A percentile compares a stretch with the other conserved stretches of the same genome.
Conservation (phyloP, 2,113 vertebrate species). For the Cromileptes altivelis region DNA sequence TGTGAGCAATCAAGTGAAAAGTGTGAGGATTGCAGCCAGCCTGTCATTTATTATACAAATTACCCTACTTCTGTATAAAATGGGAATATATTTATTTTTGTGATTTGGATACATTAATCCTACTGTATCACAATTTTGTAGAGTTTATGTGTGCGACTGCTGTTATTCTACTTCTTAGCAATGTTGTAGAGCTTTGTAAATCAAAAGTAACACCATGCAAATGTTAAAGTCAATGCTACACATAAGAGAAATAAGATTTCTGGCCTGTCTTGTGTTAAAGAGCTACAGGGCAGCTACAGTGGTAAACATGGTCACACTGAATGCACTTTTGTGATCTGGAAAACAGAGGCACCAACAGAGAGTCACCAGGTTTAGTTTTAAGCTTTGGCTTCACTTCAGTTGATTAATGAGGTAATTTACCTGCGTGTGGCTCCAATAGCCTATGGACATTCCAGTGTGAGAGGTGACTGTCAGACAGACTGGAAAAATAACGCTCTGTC, state of each 20-base stretch:
- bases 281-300: background rate
- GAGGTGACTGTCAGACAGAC: background rate
- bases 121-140: too few relatives aligned
- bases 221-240: background rate
- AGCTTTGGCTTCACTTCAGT: conserved; percentile 3
- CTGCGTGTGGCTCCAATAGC: conserved; percentile 9
- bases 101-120: background rate
- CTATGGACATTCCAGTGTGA: background rate
- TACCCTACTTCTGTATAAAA: too few relatives aligned
- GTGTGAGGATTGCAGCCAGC: background rate
- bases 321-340: background rate
- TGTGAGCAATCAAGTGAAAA: background rate
- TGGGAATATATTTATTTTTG: background rate
- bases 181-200: background rate
- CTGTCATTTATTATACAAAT: background rate
- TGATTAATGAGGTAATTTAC: conserved; percentile 15
- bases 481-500: background rate
- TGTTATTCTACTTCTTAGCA: background rate
- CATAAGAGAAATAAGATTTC: background rate
- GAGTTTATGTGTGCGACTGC: background rate
- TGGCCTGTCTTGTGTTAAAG: background rate
- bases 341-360: background rate
- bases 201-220: background rate
- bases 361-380: background rate
- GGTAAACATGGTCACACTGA: background rate